A percentile compares a stretch with the other conserved stretches of the same genome.
phyloP scores from a whole-genome alignment of 2,888 invertebrate genomes.

The Oscheius sp. region DNA sequence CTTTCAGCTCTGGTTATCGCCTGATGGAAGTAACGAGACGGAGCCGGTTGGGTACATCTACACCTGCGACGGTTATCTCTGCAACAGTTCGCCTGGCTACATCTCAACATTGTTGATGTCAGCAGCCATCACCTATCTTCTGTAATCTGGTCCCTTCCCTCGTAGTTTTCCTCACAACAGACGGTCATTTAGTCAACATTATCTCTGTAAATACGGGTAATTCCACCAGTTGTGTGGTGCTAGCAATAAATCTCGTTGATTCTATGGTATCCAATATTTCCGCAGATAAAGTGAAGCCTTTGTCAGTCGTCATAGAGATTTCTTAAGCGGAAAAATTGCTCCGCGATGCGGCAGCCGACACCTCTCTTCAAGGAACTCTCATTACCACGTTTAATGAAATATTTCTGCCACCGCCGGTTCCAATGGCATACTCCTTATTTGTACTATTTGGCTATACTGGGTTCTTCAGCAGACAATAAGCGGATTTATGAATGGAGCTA shows the following conservation, averaged over 20 bases:
- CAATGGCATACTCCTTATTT: not conserved
- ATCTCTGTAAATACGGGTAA: no score
- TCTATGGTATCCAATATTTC: not conserved
- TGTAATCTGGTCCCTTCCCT: not conserved
- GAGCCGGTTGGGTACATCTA: slow-evolving; percentile 63
- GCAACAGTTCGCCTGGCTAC: slow-evolving; percentile 44
- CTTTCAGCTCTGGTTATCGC: slow-evolving; percentile 53
- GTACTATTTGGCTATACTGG: not conserved
- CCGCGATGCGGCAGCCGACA: not conserved
- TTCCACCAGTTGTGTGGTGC: slow-evolving; percentile 2
- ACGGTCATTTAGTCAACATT: no score
- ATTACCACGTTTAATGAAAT: not conserved
- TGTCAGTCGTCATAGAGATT: slow-evolving; percentile 30
- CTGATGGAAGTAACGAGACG: slow-evolving; percentile 40
- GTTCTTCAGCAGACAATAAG: not conserved
- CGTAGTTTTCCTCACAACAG: no score
- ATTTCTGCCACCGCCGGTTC: no score
- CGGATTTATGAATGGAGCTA: not conserved
- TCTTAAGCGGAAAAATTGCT: slow-evolving; percentile 29
- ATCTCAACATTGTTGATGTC: not conserved
- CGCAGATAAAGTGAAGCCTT: slow-evolving; percentile 4
- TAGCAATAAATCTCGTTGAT: not conserved
- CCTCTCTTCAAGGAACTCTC: not conserved
- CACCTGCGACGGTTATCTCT: slow-evolving; percentile 66
- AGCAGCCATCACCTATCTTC: not conserved